A percentile compares a stretch with the other conserved stretches of the same genome.
Evolutionary conservation across 2,797 vertebrate species (phyloP).

Genomic region (Lateolabrax maculatus): DNA sequence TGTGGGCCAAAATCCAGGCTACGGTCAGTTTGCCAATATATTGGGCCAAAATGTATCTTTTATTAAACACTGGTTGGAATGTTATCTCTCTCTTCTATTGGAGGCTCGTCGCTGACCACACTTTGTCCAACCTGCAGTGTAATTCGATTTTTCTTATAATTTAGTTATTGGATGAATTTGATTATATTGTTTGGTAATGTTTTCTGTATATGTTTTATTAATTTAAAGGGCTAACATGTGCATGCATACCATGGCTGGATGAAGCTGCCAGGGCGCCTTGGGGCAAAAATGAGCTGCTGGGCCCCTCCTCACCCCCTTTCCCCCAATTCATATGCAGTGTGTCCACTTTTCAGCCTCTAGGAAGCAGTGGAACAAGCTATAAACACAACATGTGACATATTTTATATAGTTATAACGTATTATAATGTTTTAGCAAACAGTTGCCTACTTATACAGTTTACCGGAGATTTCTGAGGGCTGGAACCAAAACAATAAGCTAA

Average conservation of each 20-base stretch:
- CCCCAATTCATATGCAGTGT: background rate
- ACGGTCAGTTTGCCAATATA: constrained; percentile 8
- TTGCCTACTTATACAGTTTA: no score
- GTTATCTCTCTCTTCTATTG: no score
- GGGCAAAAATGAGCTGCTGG: no score
- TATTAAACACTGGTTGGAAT: no score
- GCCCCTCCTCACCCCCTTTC: background rate
- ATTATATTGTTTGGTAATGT: no score
- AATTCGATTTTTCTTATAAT: no score
- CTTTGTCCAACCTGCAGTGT: background rate
- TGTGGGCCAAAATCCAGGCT: background rate
- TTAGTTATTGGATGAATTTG: no score
- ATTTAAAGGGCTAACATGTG: background rate
- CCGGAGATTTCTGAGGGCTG: background rate
- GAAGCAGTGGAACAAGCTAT: background rate
- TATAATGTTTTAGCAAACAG: background rate
- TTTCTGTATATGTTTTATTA: background rate
- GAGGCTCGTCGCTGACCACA: background rate
- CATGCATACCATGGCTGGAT: no score
- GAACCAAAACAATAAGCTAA: background rate
- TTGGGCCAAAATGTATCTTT: no score
- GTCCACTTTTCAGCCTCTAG: no score
- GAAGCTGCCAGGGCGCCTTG: background rate
- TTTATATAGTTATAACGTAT: background rate
- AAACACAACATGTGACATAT: background rate